These are phyloP conservation scores for Drosophila antonietae DNA, from an alignment of 2,888 invertebrate genomes.

Conservation along the genomic window DNA sequence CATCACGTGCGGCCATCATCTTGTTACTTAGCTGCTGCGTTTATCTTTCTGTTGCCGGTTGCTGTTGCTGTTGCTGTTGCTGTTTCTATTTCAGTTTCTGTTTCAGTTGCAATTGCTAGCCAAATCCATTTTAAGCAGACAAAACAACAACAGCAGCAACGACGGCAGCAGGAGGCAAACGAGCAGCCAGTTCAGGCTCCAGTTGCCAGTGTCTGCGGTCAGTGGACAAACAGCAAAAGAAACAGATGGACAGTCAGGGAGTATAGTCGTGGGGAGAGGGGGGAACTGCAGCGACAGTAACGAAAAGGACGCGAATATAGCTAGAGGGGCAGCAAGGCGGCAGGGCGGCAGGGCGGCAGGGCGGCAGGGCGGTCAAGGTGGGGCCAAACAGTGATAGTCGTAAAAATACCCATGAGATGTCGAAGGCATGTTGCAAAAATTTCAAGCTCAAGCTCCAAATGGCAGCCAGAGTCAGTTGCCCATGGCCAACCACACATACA, in stretches of 20 bases:
- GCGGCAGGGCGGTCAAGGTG: background rate
- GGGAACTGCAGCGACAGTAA: background rate
- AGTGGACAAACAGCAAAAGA: constrained; percentile 49
- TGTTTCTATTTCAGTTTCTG: constrained; percentile 7
- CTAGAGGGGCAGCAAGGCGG: background rate
- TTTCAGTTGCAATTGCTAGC: constrained; percentile 35
- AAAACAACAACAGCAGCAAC: background rate
- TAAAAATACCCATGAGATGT: constrained; percentile 79
- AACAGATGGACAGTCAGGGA: constrained; percentile 10
- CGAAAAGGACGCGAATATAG: constrained; percentile 18
- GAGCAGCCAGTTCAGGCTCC: constrained; percentile 5
- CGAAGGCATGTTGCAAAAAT: constrained; percentile 80
- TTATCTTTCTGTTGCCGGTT: constrained; percentile 43
- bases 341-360: background rate
- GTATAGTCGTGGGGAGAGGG: no score
- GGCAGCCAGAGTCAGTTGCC: constrained; percentile 62
- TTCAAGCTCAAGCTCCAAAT: constrained; percentile 74
- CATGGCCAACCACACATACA: constrained; percentile 33
- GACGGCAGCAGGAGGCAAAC: background rate
- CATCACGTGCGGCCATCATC: constrained; percentile 64
- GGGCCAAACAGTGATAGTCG: constrained; percentile 62
- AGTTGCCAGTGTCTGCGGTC: constrained; percentile 48
- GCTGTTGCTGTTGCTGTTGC: constrained; percentile 11
- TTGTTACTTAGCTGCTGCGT: constrained; percentile 60
- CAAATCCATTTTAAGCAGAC: constrained; percentile 71